Evolutionary conservation across 2,888 invertebrate genomes (phyloP), one percentile per base, ranked within the genome.

Genomic region (Pristionchus mayeri): DNA sequence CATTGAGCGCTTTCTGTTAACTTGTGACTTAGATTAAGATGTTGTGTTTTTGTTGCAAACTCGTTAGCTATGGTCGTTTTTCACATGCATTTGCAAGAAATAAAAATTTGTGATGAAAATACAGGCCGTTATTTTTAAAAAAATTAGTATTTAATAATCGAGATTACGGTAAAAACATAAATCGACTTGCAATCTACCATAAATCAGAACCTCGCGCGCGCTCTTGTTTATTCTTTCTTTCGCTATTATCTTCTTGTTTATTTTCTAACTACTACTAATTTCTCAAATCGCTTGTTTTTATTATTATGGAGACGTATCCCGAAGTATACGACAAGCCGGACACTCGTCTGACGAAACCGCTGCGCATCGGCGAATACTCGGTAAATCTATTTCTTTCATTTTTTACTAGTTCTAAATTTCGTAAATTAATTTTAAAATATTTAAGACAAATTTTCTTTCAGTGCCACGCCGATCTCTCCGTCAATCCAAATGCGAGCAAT

Each of bases 21-120:
- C 18, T 21, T 13, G 71, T 71, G 44, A 40, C 40, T 71, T 71
- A 11, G 24, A 71, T 11, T 9, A 71, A 40, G 7, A 11, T 18
- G 71, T 71, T 40, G 7, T 54, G n/a, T 71, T 40, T 27, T 71
- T 71, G 44, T 27, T 63, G 63, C 16, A 9, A 11, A 24, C 9
- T 24, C 13, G 13, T 34, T 37, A 37, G 44, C 21, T 30, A 44
- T 71, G 40, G 40, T 18, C 11, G 24, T 1, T 44, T 71, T n/a
- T 71, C 18, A 71, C 21, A 71, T 71, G 44, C 71, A 44, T 71
- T 2, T 11, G 40, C 24, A 40, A n/a, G 71, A 63, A 63, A 71
- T 71, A 71, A 44, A 71, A 18, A 71, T 44, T 44, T 34, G 7
- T 44, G n/a, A n/a, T n/a, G n/a, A n/a, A n/a, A n/a, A n/a, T n/a